These are phyloP conservation scores for Artibeus jamaicensis DNA, from an alignment of 2,797 vertebrate species.

Conservation along the genomic window DNA sequence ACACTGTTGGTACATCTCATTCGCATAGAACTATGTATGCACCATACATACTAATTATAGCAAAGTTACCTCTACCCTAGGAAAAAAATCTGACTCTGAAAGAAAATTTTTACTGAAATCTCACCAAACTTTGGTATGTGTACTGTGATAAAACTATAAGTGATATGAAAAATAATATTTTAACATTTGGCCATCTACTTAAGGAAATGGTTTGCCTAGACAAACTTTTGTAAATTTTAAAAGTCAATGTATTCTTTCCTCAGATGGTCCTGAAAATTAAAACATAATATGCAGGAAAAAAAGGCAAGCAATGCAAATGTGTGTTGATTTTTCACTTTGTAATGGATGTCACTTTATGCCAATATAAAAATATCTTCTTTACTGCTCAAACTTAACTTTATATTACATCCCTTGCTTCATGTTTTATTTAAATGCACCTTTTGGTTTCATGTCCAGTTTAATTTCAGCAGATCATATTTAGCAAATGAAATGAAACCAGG, in stretches of 20 bases:
- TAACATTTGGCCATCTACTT: background rate
- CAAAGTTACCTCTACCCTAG: background rate
- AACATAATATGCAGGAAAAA: too few species aligned
- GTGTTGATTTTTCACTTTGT: background rate
- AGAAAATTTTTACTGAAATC: background rate
- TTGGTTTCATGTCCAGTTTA: background rate
- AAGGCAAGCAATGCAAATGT: background rate
- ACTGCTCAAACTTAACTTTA: background rate
- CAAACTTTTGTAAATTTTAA: background rate
- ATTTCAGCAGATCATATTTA: background rate
- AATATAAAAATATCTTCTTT: background rate
- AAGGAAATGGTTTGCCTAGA: background rate
- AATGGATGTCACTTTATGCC: background rate
- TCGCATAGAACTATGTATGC: background rate
- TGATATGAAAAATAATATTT: background rate
- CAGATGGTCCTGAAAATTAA: background rate
- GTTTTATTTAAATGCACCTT: background rate
- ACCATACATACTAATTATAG: background rate
- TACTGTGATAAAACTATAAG: background rate
- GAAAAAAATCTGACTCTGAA: background rate
- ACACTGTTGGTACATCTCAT: background rate
- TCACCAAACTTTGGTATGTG: background rate
- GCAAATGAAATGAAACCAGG: background rate
- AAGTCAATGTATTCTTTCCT: background rate
- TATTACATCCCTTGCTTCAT: background rate